Evolutionary conservation across 2,113 vertebrate species (phyloP).

Genomic region (Thermophis baileyi): DNA sequence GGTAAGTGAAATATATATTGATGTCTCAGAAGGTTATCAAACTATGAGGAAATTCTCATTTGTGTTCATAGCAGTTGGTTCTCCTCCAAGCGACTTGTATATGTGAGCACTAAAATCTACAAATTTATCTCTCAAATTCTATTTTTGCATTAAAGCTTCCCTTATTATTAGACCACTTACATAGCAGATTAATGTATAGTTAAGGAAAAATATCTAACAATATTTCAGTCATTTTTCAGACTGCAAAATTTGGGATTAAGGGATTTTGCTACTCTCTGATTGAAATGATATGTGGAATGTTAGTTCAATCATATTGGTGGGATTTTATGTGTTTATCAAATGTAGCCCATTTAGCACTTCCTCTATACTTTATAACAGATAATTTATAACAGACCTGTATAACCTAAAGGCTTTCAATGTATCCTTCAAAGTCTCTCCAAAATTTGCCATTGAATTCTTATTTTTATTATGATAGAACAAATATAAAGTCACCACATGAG

Average conservation of each 20-base stretch:
- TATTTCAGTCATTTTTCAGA: not conserved
- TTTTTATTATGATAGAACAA: too few relatives aligned
- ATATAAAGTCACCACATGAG: too few relatives aligned
- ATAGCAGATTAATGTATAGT: not conserved
- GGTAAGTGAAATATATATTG: not conserved
- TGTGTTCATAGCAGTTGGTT: too few relatives aligned
- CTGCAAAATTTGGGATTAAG: not conserved
- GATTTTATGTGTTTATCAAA: not conserved
- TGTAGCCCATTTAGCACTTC: too few relatives aligned
- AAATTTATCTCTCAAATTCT: not conserved
- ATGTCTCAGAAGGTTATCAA: not conserved
- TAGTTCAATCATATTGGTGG: too few relatives aligned
- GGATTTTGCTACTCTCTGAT: not conserved
- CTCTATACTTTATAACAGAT: too few relatives aligned
- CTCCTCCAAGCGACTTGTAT: not conserved
- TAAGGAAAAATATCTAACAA: conserved; percentile 11
- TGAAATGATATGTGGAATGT: not conserved
- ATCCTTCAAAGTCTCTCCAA: too few relatives aligned
- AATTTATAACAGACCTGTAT: too few relatives aligned
- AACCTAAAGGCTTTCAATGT: too few relatives aligned
- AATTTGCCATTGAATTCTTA: too few relatives aligned
- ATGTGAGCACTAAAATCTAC: not conserved
- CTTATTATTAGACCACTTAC: not conserved
- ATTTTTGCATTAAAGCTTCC: not conserved
- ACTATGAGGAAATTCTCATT: not conserved